Evolutionary conservation across 2,113 vertebrate species (phyloP).

Genomic region (Lepus americanus): DNA sequence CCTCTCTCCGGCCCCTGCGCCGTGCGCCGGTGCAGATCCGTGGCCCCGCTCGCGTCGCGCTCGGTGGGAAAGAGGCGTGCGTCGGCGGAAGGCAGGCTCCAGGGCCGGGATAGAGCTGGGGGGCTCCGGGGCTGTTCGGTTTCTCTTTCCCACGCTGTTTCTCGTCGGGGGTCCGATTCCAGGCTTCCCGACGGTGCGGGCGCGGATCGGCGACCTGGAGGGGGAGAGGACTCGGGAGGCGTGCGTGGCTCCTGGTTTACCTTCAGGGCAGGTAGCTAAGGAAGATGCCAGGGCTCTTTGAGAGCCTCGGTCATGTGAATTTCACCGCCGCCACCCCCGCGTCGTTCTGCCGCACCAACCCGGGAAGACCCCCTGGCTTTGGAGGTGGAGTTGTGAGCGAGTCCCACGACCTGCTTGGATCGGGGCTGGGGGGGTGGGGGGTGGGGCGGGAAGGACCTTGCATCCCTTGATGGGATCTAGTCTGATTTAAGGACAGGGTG

Average conservation of each 20-base stretch:
- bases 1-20: background rate
- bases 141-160: background rate
- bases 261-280: background rate
- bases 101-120: too few relatives aligned
- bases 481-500: background rate
- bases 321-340: background rate
- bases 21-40: background rate
- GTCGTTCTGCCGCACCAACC: constrained; percentile 50
- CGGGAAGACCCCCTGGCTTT: constrained; percentile 23
- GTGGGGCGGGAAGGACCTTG: background rate
- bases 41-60: background rate
- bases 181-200: background rate
- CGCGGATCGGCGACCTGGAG: background rate
- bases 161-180: background rate
- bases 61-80: background rate
- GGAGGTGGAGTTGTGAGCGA: background rate
- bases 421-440: too few relatives aligned
- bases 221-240: background rate
- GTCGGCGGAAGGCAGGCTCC: background rate
- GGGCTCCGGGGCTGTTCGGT: background rate
- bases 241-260: background rate
- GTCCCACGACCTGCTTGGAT: background rate
- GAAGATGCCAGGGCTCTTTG: background rate
- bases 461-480: background rate
- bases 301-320: background rate